phyloP scores from a whole-genome alignment of 2,113 vertebrate genomes.

The Micronycteris hirsuta region DNA sequence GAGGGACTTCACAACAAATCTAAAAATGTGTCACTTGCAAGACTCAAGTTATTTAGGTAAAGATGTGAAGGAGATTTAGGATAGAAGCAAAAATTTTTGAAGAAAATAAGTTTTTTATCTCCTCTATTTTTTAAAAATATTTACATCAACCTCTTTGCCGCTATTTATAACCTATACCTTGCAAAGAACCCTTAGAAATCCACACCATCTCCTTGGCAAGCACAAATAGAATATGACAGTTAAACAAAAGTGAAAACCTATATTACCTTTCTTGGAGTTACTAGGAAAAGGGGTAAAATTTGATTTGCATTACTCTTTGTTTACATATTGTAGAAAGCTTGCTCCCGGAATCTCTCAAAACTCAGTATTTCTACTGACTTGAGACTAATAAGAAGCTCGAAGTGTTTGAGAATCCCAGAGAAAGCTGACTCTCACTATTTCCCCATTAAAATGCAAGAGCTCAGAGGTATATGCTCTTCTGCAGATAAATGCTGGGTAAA shows the following conservation, averaged over 20 bases:
- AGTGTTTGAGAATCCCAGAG: slow-evolving; percentile 3
- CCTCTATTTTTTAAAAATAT: not conserved
- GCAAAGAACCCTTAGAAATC: not conserved
- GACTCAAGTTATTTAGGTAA: slow-evolving; percentile 3
- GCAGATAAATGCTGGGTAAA: slow-evolving; percentile 28
- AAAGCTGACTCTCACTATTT: slow-evolving; percentile 12
- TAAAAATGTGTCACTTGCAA: not conserved
- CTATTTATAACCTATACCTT: not conserved
- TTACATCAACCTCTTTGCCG: not conserved
- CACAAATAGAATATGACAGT: not conserved
- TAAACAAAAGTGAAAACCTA: not conserved
- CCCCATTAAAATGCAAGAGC: slow-evolving; percentile 29
- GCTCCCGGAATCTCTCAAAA: not conserved
- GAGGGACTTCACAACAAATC: not conserved
- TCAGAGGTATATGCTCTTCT: not conserved
- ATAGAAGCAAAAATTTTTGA: not conserved
- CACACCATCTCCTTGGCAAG: not conserved
- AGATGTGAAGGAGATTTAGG: not conserved
- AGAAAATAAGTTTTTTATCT: not conserved
- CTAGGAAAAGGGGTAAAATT: slow-evolving; percentile 11
- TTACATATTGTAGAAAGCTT: not conserved
- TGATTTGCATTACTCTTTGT: slow-evolving; percentile 5
- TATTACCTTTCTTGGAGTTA: not conserved
- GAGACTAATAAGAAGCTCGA: not conserved
- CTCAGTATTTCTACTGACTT: not conserved